Percentiles rank a stretch among this genome's conserved stretches.
These are phyloP conservation scores for Girardinichthys multiradiatus DNA, from an alignment of 2,113 vertebrate species.

Conservation along the genomic window DNA sequence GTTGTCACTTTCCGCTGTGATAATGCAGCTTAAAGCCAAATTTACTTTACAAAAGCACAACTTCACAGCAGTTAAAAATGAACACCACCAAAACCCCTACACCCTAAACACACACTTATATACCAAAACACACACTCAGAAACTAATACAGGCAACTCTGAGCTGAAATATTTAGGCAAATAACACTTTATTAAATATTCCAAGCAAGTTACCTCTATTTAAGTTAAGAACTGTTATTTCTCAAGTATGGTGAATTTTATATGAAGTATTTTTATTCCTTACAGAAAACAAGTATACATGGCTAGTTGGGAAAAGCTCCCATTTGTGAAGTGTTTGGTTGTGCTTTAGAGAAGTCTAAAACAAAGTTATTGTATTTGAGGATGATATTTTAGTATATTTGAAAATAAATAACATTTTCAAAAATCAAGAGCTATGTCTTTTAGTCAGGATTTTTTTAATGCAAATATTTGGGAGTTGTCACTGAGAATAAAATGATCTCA, in stretches of 20 bases:
- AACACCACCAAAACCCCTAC: background rate
- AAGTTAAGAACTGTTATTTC: background rate
- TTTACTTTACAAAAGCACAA: background rate
- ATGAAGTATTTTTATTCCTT: background rate
- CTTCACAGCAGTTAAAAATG: constrained; percentile 1
- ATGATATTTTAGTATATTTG: background rate
- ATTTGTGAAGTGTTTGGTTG: background rate
- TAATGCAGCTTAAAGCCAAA: background rate
- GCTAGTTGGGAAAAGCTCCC: too few species aligned
- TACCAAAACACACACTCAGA: constrained; percentile 1
- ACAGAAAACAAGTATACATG: too few species aligned
- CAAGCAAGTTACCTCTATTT: background rate
- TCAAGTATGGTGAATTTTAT: background rate
- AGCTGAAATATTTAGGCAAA: background rate
- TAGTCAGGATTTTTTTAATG: background rate
- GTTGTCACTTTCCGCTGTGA: background rate
- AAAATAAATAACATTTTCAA: background rate
- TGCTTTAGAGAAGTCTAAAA: background rate
- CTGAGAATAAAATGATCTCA: background rate
- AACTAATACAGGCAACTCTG: background rate
- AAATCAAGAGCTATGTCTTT: background rate
- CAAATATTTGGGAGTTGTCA: background rate
- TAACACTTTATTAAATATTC: background rate
- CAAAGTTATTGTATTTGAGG: background rate
- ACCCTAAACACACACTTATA: background rate